Percentiles rank a stretch among this genome's conserved stretches.
Evolutionary conservation across 92 coral and sea anemone species (phyloP).

Genomic region (Meandrina meandrites): DNA sequence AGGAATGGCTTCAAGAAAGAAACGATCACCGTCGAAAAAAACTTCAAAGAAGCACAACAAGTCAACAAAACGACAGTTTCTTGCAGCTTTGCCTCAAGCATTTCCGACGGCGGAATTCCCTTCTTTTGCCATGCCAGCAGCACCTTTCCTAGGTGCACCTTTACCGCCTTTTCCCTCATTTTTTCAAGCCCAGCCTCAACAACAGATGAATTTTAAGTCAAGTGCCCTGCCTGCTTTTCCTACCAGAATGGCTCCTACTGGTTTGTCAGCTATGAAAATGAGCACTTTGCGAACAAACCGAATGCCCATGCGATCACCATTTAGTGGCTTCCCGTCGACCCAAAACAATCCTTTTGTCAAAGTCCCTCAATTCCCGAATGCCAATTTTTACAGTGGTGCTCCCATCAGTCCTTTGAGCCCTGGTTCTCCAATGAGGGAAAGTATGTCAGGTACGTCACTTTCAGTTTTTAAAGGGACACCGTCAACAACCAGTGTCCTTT

Average conservation of each 20-base stretch:
- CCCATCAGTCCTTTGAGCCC: conserved; percentile 7
- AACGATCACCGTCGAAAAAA: conserved; percentile 23
- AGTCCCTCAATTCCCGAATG: conserved; percentile 15
- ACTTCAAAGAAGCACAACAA: conserved; percentile 22
- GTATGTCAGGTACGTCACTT: conserved; percentile 7
- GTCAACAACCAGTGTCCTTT: too few species aligned
- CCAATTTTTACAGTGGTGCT: conserved; percentile 18
- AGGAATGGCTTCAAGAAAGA: conserved; percentile 45
- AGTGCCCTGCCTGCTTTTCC: not conserved
- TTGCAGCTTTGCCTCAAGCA: conserved; percentile 29
- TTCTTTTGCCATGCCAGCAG: conserved; percentile 4
- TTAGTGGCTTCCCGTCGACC: conserved; percentile 11
- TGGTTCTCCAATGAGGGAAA: not conserved
- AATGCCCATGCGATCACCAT: conserved; percentile 8
- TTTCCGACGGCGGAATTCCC: not conserved
- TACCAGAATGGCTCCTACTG: not conserved
- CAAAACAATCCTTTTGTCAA: conserved; percentile 22
- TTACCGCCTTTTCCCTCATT: conserved; percentile 18
- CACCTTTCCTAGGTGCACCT: conserved; percentile 1
- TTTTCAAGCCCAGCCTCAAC: not conserved
- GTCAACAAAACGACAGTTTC: conserved; percentile 39
- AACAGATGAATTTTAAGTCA: conserved; percentile 10
- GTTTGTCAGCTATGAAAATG: conserved; percentile 24
- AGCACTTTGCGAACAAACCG: not conserved
- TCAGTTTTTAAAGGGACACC: not conserved